A percentile compares a stretch with the other conserved stretches of the same genome.
Conservation (phyloP, 2,113 vertebrate genomes). For the Actinemys pallida region DNA sequence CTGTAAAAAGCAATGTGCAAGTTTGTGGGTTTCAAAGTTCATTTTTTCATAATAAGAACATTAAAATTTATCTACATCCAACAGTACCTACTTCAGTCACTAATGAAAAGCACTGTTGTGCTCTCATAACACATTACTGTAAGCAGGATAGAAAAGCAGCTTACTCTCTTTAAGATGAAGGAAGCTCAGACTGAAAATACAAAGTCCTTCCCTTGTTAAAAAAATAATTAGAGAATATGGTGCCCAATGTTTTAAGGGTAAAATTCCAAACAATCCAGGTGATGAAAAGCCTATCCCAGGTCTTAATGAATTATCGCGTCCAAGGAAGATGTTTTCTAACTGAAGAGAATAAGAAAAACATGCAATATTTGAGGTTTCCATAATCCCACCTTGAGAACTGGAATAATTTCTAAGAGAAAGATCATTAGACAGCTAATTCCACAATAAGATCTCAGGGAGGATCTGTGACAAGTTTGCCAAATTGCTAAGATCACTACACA, state of each 20-base stretch:
- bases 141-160: neutral
- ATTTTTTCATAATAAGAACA: neutral
- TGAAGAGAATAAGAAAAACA: neutral
- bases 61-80: neutral
- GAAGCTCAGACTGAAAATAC: neutral
- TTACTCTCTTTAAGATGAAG: neutral
- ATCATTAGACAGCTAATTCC: neutral
- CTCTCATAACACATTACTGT: neutral
- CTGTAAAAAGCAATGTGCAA: neutral
- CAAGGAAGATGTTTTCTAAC: neutral
- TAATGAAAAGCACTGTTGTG: neutral
- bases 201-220: neutral
- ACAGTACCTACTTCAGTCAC: neutral
- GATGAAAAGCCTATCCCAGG: neutral
- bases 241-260: neutral
- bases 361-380: neutral
- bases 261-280: neutral
- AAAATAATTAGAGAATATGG: rapidly evolving
- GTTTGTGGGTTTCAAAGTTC: neutral
- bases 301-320: neutral
- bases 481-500: neutral
- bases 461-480: neutral
- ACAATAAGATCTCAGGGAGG: neutral
- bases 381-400: neutral
- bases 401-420: neutral